These are phyloP conservation scores for Volucella inflata DNA, from an alignment of 2,888 invertebrate species.

Conservation along the genomic window DNA sequence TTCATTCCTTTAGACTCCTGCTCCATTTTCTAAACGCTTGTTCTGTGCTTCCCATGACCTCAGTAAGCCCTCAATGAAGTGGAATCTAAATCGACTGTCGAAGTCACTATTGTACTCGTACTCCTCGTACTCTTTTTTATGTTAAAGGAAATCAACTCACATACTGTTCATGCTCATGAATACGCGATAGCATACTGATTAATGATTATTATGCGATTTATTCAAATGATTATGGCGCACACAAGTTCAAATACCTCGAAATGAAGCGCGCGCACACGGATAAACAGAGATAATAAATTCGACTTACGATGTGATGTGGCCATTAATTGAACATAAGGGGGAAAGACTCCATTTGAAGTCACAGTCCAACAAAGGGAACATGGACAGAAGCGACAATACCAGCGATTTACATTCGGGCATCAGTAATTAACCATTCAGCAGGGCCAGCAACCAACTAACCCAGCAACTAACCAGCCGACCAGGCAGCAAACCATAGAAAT, in stretches of 20 bases:
- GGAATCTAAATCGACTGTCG: conserved; percentile 16
- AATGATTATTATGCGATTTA: conserved; percentile 74
- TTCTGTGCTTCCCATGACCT: conserved; percentile 62
- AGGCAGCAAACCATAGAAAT: conserved; percentile 33
- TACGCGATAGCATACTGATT: conserved; percentile 63
- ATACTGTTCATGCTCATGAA: conserved; percentile 33
- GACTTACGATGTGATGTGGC: conserved; percentile 34
- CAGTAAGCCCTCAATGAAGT: conserved; percentile 19
- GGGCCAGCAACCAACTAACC: conserved; percentile 7
- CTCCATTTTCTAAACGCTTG: conserved; percentile 41
- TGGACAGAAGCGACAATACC: conserved; percentile 55
- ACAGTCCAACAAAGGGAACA: conserved; percentile 4
- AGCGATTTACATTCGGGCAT: conserved; percentile 68
- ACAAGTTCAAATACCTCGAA: conserved; percentile 66
- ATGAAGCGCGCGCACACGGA: conserved; percentile 22
- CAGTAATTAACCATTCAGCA: conserved; percentile 71
- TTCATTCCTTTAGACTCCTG: conserved; percentile 5
- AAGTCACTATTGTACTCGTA: conserved; percentile 64
- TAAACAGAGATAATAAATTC: conserved; percentile 25
- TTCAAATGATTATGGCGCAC: conserved; percentile 74
- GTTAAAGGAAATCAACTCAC: conserved; percentile 49
- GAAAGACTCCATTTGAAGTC: neutral
- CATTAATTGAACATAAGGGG: conserved; percentile 45
- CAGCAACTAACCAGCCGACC: no score
- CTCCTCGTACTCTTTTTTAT: conserved; percentile 4